phyloP scores from a whole-genome alignment of 2,113 vertebrate genomes.

The Carassius gibelio region DNA sequence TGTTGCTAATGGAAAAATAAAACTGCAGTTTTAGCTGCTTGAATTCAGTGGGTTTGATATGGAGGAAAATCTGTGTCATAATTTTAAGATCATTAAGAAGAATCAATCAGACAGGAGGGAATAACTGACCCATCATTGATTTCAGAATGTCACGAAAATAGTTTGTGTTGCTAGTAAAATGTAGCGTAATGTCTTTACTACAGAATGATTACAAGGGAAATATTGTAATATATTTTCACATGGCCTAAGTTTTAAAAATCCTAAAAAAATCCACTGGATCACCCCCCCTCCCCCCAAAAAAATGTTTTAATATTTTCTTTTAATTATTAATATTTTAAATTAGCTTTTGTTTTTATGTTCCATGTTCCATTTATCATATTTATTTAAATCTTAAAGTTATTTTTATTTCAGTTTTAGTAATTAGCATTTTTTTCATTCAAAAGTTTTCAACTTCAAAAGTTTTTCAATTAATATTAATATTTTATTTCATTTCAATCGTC shows the following conservation, averaged over 20 bases:
- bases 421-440: no score
- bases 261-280: background rate
- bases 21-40: constrained; percentile 9
- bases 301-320: background rate
- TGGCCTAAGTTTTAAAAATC: background rate
- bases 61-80: constrained; percentile 19
- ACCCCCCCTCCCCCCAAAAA: background rate
- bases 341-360: background rate
- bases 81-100: background rate
- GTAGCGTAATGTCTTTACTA: background rate
- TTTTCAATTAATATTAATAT: no score
- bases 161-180: background rate
- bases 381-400: background rate
- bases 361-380: background rate
- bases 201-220: background rate
- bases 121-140: background rate
- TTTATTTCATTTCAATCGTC: no score
- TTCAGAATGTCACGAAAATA: background rate
- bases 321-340: background rate
- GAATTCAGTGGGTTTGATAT: background rate
- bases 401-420: no score
- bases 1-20: constrained; percentile 33
- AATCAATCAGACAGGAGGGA: background rate
- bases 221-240: background rate
- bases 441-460: no score